A percentile compares a stretch with the other conserved stretches of the same genome.
Conservation (phyloP, 1,140 invertebrate genomes). For the Sitodiplosis mosellana region DNA sequence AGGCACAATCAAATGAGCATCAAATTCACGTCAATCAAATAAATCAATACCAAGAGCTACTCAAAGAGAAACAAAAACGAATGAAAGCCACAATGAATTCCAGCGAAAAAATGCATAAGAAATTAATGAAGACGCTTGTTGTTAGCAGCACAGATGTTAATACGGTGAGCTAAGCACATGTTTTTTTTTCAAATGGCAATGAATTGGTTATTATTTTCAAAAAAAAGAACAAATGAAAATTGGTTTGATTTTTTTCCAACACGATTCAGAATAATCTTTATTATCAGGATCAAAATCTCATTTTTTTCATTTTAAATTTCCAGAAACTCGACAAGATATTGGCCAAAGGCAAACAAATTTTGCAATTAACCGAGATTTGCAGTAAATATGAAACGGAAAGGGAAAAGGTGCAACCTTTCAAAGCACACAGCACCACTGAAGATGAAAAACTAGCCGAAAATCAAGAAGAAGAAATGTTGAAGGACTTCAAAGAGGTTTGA, state of each 20-base stretch:
- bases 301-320: neutral
- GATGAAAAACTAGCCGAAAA: neutral
- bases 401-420: conserved; percentile 34
- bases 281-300: neutral
- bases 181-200: too few relatives aligned
- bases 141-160: conserved; percentile 15
- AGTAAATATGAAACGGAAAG: conserved; percentile 34
- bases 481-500: conserved; percentile 5
- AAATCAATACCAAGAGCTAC: conserved; percentile 12
- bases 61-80: conserved; percentile 11
- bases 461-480: conserved; percentile 4
- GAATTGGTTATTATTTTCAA: too few relatives aligned
- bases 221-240: too few relatives aligned
- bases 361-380: conserved; percentile 31
- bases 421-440: conserved; percentile 15
- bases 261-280: neutral
- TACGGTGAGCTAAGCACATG: conserved; percentile 8
- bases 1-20: conserved; percentile 14
- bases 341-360: conserved; percentile 30
- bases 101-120: conserved; percentile 8
- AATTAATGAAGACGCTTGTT: conserved; percentile 15
- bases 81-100: conserved; percentile 14
- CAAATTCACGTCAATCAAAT: conserved; percentile 14
- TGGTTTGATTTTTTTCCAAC: too few relatives aligned
- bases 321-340: conserved; percentile 13